phyloP scores from a whole-genome alignment of 2,888 invertebrate genomes.

The Campaea margaritaria region DNA sequence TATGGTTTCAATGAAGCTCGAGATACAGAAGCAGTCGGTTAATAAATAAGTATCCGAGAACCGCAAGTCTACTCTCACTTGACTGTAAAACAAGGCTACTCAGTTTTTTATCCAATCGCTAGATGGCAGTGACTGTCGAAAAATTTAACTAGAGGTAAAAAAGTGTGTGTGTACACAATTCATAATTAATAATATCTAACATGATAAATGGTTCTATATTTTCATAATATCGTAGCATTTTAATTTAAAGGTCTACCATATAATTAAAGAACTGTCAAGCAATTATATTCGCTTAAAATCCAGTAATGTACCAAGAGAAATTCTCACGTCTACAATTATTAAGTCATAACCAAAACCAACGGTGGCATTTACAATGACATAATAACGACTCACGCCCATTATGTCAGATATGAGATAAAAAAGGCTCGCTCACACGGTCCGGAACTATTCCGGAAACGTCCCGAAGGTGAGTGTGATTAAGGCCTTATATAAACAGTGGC shows the following conservation, averaged over 20 bases:
- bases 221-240: neutral
- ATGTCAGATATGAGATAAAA: slow-evolving; percentile 29
- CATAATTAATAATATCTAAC: no score
- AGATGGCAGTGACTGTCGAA: slow-evolving; percentile 20
- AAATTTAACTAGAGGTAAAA: no score
- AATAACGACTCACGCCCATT: slow-evolving; percentile 21
- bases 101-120: slow-evolving; percentile 1
- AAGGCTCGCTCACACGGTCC: slow-evolving; percentile 38
- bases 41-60: no score
- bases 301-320: slow-evolving; percentile 24
- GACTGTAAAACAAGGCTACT: no score
- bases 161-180: no score
- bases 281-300: slow-evolving; percentile 4
- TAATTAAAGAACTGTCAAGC: neutral
- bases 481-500: slow-evolving; percentile 41
- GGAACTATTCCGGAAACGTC: slow-evolving; percentile 40
- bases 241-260: neutral
- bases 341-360: slow-evolving; percentile 15
- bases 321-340: slow-evolving; percentile 30
- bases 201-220: no score
- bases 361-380: slow-evolving; percentile 32
- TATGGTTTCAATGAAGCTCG: neutral
- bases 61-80: no score
- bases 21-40: neutral
- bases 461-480: slow-evolving; percentile 37